These are phyloP conservation scores for Cryptus viduatorius DNA, from an alignment of 2,888 invertebrate genomes.

Conservation along the genomic window DNA sequence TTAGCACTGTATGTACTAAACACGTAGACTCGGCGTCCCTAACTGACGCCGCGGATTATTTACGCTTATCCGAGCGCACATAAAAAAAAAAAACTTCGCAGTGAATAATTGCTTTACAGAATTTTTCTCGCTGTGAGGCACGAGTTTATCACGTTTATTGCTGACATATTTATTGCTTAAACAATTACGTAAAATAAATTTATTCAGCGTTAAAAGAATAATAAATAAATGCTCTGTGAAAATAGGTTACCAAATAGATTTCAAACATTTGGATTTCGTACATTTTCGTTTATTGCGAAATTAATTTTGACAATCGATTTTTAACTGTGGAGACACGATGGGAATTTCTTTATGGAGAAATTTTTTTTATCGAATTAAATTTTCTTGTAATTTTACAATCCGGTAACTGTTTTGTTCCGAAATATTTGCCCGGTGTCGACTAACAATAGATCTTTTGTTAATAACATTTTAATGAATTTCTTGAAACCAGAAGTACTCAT, in stretches of 20 bases:
- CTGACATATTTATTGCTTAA: too few species aligned
- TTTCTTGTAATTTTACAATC: too few species aligned
- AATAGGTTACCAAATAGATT: background rate
- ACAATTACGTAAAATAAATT: background rate
- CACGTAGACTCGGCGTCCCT: background rate
- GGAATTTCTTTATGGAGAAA: too few species aligned
- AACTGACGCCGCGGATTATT: background rate
- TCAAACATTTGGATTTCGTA: background rate
- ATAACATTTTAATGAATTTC: too few species aligned
- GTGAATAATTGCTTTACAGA: background rate
- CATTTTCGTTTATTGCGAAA: too few species aligned
- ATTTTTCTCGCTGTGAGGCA: background rate
- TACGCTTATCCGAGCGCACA: background rate
- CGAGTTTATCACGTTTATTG: background rate
- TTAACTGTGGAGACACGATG: too few species aligned
- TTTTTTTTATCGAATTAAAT: too few species aligned
- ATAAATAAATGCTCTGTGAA: background rate
- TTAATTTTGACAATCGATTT: too few species aligned
- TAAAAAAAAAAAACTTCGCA: constrained; percentile 1
- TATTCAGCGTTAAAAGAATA: background rate
- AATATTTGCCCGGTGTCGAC: too few species aligned
- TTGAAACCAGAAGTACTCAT: too few species aligned
- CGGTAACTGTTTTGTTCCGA: too few species aligned
- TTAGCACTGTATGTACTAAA: constrained; percentile 29
- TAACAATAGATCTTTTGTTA: too few species aligned